Evolutionary conservation across 2,797 vertebrate species (phyloP).

Genomic region (Numenius phaeopus): DNA sequence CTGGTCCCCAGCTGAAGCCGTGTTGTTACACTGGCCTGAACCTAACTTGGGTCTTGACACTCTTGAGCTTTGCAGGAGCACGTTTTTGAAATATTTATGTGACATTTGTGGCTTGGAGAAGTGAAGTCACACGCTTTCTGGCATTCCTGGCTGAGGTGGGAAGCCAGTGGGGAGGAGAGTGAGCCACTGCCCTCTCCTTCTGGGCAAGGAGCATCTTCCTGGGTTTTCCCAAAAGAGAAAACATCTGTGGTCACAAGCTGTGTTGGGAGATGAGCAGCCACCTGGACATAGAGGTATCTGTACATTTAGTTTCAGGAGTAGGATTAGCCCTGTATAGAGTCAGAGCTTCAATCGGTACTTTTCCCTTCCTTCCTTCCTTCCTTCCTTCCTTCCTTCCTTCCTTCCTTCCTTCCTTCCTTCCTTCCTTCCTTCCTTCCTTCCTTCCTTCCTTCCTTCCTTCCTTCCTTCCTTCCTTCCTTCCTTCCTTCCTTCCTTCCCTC

Average conservation of each 20-base stretch:
- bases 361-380: not conserved
- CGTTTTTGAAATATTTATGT: not conserved
- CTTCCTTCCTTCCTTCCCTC: not conserved
- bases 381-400: not conserved
- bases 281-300: not conserved
- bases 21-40: not conserved
- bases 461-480: not conserved
- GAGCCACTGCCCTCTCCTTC: not conserved
- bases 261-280: not conserved
- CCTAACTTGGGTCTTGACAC: not conserved
- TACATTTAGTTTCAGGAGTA: not conserved
- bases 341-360: constrained; percentile 15
- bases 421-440: not conserved
- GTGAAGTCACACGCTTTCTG: not conserved
- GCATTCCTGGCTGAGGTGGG: not conserved
- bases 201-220: not conserved
- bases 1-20: not conserved
- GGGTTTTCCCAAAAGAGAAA: not conserved
- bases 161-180: not conserved
- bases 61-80: not conserved
- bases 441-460: not conserved
- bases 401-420: not conserved
- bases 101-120: not conserved
- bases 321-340: not conserved
- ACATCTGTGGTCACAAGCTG: not conserved